These are phyloP conservation scores for Harpegnathos saltator DNA, from an alignment of 1,140 invertebrate species.

Conservation along the genomic window DNA sequence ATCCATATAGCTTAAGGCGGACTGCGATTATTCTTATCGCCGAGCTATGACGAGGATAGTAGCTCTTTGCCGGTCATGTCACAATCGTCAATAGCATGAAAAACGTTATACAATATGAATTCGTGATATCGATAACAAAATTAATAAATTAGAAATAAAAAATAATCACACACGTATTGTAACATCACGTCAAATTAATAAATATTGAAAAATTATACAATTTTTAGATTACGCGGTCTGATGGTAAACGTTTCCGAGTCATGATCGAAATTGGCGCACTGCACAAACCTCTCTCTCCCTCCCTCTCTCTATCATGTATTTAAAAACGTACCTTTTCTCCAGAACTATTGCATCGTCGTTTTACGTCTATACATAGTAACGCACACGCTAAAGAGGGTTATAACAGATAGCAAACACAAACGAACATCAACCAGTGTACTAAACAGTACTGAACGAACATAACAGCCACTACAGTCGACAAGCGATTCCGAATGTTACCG, in stretches of 20 bases:
- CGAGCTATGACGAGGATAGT: too few relatives aligned
- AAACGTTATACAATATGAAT: neutral
- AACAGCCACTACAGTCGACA: conserved; percentile 34
- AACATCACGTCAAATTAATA: too few relatives aligned
- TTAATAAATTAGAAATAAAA: too few relatives aligned
- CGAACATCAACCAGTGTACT: conserved; percentile 27
- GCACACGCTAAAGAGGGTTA: conserved; percentile 9
- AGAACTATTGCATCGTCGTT: neutral
- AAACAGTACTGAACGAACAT: conserved; percentile 55
- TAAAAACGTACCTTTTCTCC: neutral
- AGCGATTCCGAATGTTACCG: conserved; percentile 33
- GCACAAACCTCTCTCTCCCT: neutral
- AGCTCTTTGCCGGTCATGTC: neutral
- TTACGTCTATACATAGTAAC: conserved; percentile 7
- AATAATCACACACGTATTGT: too few relatives aligned
- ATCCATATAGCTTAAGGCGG: neutral
- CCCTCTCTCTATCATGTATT: neutral
- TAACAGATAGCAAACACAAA: neutral
- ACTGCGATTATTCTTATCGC: neutral
- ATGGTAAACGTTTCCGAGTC: neutral
- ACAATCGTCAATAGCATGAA: neutral
- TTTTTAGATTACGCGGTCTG: neutral
- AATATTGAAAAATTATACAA: conserved; percentile 20
- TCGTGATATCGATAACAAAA: too few relatives aligned
- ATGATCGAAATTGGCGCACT: neutral